A percentile compares a stretch with the other conserved stretches of the same genome.
These are phyloP conservation scores for Indicator indicator DNA, from an alignment of 2,113 vertebrate species.

Conservation along the genomic window DNA sequence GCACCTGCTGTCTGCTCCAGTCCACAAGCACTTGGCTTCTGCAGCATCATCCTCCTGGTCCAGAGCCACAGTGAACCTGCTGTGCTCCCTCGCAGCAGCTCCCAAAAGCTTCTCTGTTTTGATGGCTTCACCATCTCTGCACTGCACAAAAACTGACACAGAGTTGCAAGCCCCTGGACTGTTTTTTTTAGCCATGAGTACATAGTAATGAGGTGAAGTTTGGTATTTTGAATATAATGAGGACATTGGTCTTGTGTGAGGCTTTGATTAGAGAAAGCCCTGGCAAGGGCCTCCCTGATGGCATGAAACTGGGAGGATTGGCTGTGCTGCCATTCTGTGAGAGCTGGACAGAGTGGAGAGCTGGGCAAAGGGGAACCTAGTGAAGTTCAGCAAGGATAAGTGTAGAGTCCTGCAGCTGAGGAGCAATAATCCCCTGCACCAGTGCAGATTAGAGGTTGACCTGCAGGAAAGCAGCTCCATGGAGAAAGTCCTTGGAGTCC, in stretches of 20 bases:
- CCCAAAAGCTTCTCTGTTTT: not conserved
- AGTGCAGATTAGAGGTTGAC: too few species aligned
- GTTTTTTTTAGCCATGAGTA: not conserved
- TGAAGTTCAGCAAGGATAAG: too few species aligned
- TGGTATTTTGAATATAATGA: not conserved
- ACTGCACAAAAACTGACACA: not conserved
- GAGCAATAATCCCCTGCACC: too few species aligned
- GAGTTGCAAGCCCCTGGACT: not conserved
- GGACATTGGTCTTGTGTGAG: not conserved
- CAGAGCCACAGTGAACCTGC: accelerated
- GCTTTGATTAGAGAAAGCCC: not conserved
- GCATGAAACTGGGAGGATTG: too few species aligned
- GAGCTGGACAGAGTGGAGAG: too few species aligned
- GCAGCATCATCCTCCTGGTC: accelerated
- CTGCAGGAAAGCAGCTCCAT: too few species aligned
- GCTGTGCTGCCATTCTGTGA: too few species aligned
- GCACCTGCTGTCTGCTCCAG: not conserved
- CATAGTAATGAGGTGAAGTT: accelerated
- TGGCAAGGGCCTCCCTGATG: not conserved
- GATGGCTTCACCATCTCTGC: not conserved
- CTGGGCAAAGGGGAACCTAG: too few species aligned
- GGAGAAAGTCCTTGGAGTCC: too few species aligned
- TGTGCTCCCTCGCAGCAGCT: not conserved
- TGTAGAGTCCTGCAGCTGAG: too few species aligned
- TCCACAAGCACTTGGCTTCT: not conserved